Evolutionary conservation across 2,113 vertebrate species (phyloP).

Genomic region (Xiphias gladius): DNA sequence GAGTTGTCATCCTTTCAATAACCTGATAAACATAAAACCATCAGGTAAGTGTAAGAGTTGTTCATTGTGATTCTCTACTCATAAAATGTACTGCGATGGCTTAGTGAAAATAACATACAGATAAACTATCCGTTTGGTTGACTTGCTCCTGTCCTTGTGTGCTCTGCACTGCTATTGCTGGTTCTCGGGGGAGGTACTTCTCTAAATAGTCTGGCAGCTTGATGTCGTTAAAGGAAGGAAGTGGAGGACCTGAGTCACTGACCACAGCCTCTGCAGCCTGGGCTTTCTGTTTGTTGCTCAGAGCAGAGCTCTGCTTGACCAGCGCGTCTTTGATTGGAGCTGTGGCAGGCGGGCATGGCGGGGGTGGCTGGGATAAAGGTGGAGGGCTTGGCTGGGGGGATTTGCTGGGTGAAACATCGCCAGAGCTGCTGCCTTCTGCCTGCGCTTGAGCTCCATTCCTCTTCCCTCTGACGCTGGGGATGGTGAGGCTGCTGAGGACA

Average conservation of each 20-base stretch:
- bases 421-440: conserved; percentile 67
- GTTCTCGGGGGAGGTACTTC: conserved; percentile 84
- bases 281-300: conserved; percentile 31
- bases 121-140: conserved; percentile 71
- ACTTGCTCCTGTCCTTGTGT: conserved; percentile 60
- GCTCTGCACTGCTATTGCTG: conserved; percentile 73
- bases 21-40: conserved; percentile 55
- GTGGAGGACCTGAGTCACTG: conserved; percentile 69
- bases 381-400: conserved; percentile 60
- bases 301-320: conserved; percentile 63
- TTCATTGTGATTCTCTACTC: not conserved
- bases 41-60: not conserved
- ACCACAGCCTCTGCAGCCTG: conserved; percentile 56
- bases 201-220: conserved; percentile 87
- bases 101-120: conserved; percentile 1
- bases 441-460: conserved; percentile 75
- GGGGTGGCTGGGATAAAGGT: conserved; percentile 31
- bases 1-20: conserved; percentile 55
- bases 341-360: conserved; percentile 3
- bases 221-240: conserved; percentile 83
- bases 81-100: not conserved
- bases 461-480: conserved; percentile 74
- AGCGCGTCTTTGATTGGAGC: conserved; percentile 24
- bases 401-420: conserved; percentile 63
- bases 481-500: conserved; percentile 87